phyloP scores from a whole-genome alignment of 1,140 invertebrate genomes.

The Sitophilus oryzae region DNA sequence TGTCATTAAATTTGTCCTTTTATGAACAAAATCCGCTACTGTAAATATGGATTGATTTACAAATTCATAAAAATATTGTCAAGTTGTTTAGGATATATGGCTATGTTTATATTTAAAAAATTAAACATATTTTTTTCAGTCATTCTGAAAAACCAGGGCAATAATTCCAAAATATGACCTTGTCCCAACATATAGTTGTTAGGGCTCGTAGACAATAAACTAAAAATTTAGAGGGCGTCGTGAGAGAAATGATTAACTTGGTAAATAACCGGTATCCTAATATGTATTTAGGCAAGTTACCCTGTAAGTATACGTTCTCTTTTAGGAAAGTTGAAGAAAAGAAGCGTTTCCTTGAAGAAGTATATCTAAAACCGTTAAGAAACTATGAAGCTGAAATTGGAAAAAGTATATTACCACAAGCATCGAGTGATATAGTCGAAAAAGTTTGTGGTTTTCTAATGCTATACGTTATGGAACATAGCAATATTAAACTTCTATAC shows the following conservation, averaged over 20 bases:
- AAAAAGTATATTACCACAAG: slow-evolving; percentile 31
- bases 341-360: slow-evolving; percentile 54
- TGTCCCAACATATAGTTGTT: no score
- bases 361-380: slow-evolving; percentile 48
- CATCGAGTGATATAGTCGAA: slow-evolving; percentile 55
- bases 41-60: no score
- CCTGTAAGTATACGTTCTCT: slow-evolving; percentile 34
- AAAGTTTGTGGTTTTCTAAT: slow-evolving; percentile 60
- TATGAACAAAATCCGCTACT: no score
- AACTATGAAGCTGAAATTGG: slow-evolving; percentile 23
- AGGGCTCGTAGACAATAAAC: no score
- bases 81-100: no score
- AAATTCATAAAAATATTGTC: no score
- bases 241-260: no score
- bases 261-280: background rate
- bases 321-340: slow-evolving; percentile 55
- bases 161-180: no score
- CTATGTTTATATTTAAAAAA: no score
- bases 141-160: no score
- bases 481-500: slow-evolving; percentile 51
- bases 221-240: no score
- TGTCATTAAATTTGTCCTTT: no score
- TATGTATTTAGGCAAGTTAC: background rate
- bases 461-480: slow-evolving; percentile 54
- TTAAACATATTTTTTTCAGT: background rate